Evolutionary conservation across 2,113 vertebrate genomes (phyloP).

Genomic region (Nannobrachium achirus): DNA sequence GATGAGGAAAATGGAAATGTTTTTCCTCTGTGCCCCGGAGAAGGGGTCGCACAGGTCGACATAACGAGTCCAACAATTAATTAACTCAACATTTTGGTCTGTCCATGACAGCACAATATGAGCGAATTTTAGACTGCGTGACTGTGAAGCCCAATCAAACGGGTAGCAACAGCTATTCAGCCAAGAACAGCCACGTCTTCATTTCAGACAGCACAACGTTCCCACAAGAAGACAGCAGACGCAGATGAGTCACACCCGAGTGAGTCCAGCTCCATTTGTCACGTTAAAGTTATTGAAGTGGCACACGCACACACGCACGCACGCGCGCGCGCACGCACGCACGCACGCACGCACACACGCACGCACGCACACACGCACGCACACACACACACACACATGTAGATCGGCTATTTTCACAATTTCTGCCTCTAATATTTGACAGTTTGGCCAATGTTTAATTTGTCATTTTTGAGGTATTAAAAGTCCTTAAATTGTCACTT

Average conservation of each 20-base stretch:
- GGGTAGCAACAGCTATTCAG: conserved; percentile 9
- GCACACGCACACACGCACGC: background rate
- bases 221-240: conserved; percentile 33
- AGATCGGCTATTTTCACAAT: no score
- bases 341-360: no score
- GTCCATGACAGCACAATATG: conserved; percentile 16
- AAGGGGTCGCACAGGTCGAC: conserved; percentile 15
- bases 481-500: no score
- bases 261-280: conserved; percentile 36
- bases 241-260: conserved; percentile 20
- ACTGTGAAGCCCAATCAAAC: no score
- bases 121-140: conserved; percentile 28
- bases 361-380: no score
- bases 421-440: no score
- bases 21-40: conserved; percentile 3
- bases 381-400: conserved; percentile 9
- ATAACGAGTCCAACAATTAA: conserved; percentile 22
- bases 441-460: no score
- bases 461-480: no score
- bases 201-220: conserved; percentile 30
- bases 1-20: background rate
- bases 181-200: conserved; percentile 13
- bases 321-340: no score
- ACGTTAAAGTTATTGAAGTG: conserved; percentile 22
- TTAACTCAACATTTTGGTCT: background rate